These are phyloP conservation scores for Sterrhoptilus dennistouni DNA, from an alignment of 2,113 vertebrate species.

Conservation along the genomic window DNA sequence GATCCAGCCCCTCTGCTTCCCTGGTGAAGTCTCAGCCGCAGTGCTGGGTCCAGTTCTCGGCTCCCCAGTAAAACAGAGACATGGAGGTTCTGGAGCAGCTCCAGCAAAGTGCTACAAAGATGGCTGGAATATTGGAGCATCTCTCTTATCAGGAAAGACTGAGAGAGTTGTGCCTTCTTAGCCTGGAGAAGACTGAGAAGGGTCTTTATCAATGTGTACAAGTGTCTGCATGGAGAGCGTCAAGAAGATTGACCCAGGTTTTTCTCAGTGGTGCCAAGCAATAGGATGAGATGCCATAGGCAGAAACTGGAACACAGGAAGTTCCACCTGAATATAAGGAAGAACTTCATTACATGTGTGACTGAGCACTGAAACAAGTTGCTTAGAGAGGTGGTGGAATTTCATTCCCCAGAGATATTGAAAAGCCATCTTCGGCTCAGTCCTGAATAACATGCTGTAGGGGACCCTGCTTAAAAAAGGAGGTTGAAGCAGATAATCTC, in stretches of 20 bases:
- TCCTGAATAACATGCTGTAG: neutral
- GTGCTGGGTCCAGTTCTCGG: neutral
- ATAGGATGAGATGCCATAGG: neutral
- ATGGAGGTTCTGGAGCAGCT: neutral
- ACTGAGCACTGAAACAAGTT: neutral
- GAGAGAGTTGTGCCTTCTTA: neutral
- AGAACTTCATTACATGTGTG: too few species aligned
- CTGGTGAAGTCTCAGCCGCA: neutral
- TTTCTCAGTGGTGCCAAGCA: neutral
- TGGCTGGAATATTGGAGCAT: neutral
- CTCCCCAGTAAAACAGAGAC: neutral
- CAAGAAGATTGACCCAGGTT: neutral
- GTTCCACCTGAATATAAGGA: neutral
- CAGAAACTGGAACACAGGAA: neutral
- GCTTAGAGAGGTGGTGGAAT: neutral
- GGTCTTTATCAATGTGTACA: neutral
- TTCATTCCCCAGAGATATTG: neutral
- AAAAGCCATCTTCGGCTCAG: neutral
- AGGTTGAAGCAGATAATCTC: too few species aligned
- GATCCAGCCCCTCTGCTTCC: neutral
- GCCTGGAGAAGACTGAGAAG: neutral
- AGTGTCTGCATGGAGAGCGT: rapidly evolving
- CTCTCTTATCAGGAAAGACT: neutral
- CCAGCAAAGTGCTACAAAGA: neutral
- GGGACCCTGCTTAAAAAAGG: neutral